Base-by-base conservation (phyloP, 2,113 vertebrate species). In the Epinephelus fuscoguttatus region DNA sequence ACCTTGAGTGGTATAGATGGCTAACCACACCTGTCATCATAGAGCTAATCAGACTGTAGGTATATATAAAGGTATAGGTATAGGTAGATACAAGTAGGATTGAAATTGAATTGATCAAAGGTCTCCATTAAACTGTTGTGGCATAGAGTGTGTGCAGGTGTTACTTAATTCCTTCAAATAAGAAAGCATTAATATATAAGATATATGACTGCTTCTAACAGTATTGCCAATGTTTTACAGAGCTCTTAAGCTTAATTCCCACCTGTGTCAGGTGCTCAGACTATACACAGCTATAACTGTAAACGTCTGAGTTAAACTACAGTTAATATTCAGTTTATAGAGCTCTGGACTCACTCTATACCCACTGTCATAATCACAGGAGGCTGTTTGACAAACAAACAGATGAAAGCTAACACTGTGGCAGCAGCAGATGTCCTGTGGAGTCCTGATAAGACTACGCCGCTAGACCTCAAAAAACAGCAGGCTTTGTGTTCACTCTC, bases 341-440 rank as follows among this genome's bases (percentile, higher is more conserved):
- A 21, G 30, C 33, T 50, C 40, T 70, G 66, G 60, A 75, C 57
- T 82, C 50, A 7, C 52, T 70, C 47, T 77, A 23, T 5, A 76
- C 18, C 30, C 17, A 27, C 52, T 45, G 27, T 57, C 55, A 40
- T 63, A 60, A n/a, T 81, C 66, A 61, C 52, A 64, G 45, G 42
- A 6, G 0, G 37, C 30, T 40, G 66, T 70, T 27, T 70, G 71
- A 79, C 59, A 59, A 52, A 53, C n/a, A 75, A 84, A 76, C 50
- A 18, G 68, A 70, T 63, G 79, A 79, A 86, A 70, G 70, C 73
- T 12, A 74, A 81, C n/a, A 63, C 66, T 45, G 15, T 14, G 56
- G 60, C 64, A 23, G 87, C 57, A 84, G 81, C 89, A 92, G 85
- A 85, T 87, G 85, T 91, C 75, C 80, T 77, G 84, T 40, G 42